Percentiles rank a stretch among this genome's conserved stretches.
Conservation (phyloP, 2,113 vertebrate genomes). For the Cheirogaleus medius region DNA sequence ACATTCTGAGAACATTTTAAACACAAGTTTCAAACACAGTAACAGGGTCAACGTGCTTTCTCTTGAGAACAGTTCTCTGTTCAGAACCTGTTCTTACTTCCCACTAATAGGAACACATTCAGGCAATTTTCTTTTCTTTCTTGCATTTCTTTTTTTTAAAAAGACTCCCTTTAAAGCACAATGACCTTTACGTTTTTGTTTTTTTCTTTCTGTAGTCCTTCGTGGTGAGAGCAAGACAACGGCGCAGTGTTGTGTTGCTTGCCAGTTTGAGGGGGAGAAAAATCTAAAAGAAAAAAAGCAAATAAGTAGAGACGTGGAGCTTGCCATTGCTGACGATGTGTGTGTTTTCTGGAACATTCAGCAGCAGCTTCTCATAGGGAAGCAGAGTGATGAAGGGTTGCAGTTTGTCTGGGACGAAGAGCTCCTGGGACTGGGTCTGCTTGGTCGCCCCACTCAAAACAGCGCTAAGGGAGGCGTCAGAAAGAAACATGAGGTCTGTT, state of each 20-base stretch:
- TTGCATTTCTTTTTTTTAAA: neutral
- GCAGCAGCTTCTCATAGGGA: neutral
- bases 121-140: slow-evolving; percentile 47
- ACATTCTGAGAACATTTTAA: slow-evolving; percentile 8
- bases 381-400: neutral
- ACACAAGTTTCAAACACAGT: neutral
- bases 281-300: neutral
- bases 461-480: neutral
- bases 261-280: neutral
- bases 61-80: neutral
- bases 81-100: slow-evolving; percentile 37
- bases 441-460: neutral
- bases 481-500: neutral
- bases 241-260: neutral
- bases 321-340: neutral
- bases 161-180: slow-evolving; percentile 53
- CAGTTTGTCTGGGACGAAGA: neutral
- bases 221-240: neutral
- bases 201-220: neutral
- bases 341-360: slow-evolving; percentile 18
- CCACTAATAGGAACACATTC: slow-evolving; percentile 19
- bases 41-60: slow-evolving; percentile 19
- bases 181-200: slow-evolving; percentile 46
- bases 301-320: neutral
- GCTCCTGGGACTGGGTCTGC: neutral